Conservation (phyloP, 2,888 invertebrate species). For the Drosophila borealis region DNA sequence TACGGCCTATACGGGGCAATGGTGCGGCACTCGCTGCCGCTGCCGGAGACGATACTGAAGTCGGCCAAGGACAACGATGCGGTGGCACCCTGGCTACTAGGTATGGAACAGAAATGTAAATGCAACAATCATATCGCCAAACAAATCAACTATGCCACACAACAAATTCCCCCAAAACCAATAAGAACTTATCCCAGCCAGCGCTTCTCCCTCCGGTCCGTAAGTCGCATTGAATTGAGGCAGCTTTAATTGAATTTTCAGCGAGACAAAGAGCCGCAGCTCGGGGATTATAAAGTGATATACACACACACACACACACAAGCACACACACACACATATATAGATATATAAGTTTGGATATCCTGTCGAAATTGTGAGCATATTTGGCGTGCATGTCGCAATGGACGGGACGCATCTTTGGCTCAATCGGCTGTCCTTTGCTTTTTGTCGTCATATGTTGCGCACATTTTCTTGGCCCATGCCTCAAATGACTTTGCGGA, state of each 20-base stretch:
- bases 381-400: constrained; percentile 71
- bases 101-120: constrained; percentile 88
- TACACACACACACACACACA: constrained; percentile 6
- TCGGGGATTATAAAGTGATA: constrained; percentile 69
- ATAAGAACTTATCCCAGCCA: no score
- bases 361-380: constrained; percentile 74
- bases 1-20: constrained; percentile 99
- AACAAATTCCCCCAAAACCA: no score
- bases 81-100: constrained; percentile 99
- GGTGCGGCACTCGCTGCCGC: constrained; percentile 99
- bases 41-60: constrained; percentile 99
- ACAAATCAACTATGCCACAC: constrained; percentile 29
- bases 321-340: no score
- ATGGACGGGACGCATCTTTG: constrained; percentile 36
- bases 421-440: neutral
- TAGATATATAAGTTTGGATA: constrained; percentile 4
- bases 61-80: constrained; percentile 98
- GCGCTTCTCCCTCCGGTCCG: neutral
- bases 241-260: constrained; percentile 70
- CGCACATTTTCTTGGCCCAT: constrained; percentile 57
- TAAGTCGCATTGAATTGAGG: constrained; percentile 38
- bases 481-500: constrained; percentile 80
- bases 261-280: constrained; percentile 62
- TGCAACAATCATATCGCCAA: constrained; percentile 82
- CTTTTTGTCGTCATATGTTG: constrained; percentile 75